Percentiles rank a stretch among this genome's conserved stretches.
phyloP scores from a whole-genome alignment of 2,888 invertebrate genomes.

The Zygogramma bicolorata region DNA sequence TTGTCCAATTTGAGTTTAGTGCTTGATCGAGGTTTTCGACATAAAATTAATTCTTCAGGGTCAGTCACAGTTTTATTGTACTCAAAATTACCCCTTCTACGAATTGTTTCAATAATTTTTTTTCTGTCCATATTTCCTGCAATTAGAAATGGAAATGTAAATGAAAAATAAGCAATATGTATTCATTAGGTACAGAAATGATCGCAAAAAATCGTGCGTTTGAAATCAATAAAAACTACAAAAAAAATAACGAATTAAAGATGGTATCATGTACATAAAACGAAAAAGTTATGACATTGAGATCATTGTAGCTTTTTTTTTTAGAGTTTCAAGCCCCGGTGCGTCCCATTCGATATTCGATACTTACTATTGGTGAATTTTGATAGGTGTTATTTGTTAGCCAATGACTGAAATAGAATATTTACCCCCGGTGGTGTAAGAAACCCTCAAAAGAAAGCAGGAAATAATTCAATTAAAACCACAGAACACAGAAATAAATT shows the following conservation, averaged over 20 bases:
- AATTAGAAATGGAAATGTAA: conserved; percentile 5
- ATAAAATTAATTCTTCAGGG: conserved; percentile 5
- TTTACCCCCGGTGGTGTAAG: too few species aligned
- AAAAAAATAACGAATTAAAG: conserved; percentile 1
- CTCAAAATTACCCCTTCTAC: conserved; percentile 17
- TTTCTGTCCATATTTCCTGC: conserved; percentile 6
- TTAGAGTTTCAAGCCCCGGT: too few species aligned
- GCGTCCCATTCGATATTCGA: too few species aligned
- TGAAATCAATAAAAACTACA: background rate
- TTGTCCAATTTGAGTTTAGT: conserved; percentile 11
- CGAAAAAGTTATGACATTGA: too few species aligned
- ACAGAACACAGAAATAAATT: too few species aligned
- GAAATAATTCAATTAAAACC: too few species aligned
- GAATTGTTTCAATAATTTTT: conserved; percentile 5
- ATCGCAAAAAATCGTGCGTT: background rate
- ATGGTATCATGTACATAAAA: too few species aligned
- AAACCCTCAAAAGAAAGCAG: too few species aligned
- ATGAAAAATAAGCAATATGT: background rate
- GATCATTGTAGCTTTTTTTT: too few species aligned
- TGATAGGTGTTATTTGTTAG: too few species aligned
- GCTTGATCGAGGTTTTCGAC: conserved; percentile 13
- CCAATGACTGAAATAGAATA: too few species aligned
- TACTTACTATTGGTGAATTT: too few species aligned
- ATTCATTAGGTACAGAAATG: background rate
- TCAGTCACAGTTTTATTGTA: conserved; percentile 20